Evolutionary conservation across 2,888 invertebrate genomes (phyloP), one percentile per base, ranked within the genome.

Genomic region (Drosophila birchii): DNA sequence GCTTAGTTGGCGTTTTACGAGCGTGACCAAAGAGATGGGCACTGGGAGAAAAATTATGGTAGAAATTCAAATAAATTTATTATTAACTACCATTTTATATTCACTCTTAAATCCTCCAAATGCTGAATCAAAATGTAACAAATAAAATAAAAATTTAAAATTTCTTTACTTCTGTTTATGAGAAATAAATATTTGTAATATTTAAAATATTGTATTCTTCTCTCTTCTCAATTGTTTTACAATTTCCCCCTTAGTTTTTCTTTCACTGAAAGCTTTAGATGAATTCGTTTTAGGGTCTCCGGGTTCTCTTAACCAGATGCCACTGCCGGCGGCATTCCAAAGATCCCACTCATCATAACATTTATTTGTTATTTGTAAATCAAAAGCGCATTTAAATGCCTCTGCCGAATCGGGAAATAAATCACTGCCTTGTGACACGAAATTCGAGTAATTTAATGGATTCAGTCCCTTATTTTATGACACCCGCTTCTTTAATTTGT

Each of bases 331-430:
- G 88, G 89, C 88, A 87, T 84, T 71, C 89, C 88, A 87, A 81
- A 89, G 88, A 84, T 79, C 86, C 85, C 82, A 89, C 88, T 85
- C 88, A 85, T 85, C 84, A 87, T 79, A 89, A 88, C 86, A 74
- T 89, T 81, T 88, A 85, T 89, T 88, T 85, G 84, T 89, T 85
- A 89, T 89, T 88, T 89, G 84, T 87, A 89, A 87, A 89, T 86
- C 86, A 88, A 88, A 84, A 87, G 76, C 78, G 76, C 73, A 80
- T 89, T 89, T 86, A 86, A 86, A 86, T 86, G 88, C 86, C 83
- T 76, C 47, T 69, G 39, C 69, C 74, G 69, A 57, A 43, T 14
- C 68, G 66, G 71, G 66, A 57, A 83, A 86, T 86, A 86, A 86
- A 86, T 86, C 86, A 89, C 63, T 39, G 76, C 76, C 77, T 68